Conservation (phyloP, 2,113 vertebrate species). For the Anhinga anhinga region DNA sequence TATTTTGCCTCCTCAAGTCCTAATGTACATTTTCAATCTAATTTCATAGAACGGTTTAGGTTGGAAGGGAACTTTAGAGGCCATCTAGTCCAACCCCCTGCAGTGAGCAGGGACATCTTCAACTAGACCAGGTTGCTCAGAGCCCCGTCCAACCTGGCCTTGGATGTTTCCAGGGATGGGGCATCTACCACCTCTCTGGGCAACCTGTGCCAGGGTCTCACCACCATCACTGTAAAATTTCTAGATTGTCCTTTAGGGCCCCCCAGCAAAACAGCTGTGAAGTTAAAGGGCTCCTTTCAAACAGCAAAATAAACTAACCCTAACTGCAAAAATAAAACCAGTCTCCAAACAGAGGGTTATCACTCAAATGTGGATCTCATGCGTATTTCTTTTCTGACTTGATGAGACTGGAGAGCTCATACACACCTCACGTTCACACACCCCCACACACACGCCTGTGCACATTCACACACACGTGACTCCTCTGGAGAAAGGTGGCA, state of each 20-base stretch:
- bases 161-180: no score
- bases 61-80: no score
- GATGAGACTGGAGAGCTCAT: not conserved
- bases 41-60: not conserved
- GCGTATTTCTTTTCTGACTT: not conserved
- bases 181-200: no score
- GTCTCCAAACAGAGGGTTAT: not conserved
- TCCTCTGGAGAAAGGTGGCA: not conserved
- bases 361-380: not conserved
- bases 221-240: not conserved
- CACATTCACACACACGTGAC: not conserved
- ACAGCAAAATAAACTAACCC: not conserved
- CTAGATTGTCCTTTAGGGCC: not conserved
- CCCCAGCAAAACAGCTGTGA: not conserved
- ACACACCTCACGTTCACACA: not conserved
- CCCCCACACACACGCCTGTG: not conserved
- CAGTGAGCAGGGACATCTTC: no score
- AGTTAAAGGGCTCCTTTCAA: not conserved
- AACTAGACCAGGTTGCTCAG: no score
- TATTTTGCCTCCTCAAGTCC: not conserved
- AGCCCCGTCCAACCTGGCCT: no score
- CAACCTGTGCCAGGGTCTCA: no score
- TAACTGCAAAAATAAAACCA: not conserved
- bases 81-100: no score
- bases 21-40: constrained; percentile 22